Percentiles rank a stretch among this genome's conserved stretches.
Conservation (phyloP, 2,888 invertebrate genomes). For the Aphodius granarius region DNA sequence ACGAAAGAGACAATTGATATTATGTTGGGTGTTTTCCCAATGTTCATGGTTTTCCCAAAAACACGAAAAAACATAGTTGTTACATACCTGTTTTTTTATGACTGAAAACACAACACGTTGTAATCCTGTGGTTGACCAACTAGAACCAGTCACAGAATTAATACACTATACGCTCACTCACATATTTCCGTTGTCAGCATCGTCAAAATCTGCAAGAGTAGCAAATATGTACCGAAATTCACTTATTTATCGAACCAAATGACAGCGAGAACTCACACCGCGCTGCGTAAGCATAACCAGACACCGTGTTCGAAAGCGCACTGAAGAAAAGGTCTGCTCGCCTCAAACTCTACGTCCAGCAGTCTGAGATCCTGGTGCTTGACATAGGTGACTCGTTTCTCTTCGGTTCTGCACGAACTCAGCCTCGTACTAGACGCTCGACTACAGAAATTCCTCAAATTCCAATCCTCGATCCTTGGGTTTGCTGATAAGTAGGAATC, state of each 20-base stretch:
- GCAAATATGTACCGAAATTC: not conserved
- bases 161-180: not conserved
- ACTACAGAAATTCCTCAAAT: constrained; percentile 25
- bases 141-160: not conserved
- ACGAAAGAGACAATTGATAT: not conserved
- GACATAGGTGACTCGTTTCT: constrained; percentile 15
- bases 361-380: constrained; percentile 1
- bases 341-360: not conserved
- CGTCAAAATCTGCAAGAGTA: not conserved
- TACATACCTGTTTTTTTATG: not conserved
- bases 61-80: not conserved
- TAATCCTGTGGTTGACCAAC: not conserved
- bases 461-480: not conserved
- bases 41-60: not conserved
- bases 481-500: not conserved
- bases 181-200: not conserved
- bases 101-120: not conserved
- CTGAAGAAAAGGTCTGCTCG: too few relatives aligned
- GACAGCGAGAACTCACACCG: not conserved
- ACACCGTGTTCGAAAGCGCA: not conserved
- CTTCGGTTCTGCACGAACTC: constrained; percentile 13
- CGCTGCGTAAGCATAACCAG: not conserved
- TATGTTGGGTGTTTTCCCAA: not conserved
- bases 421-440: constrained; percentile 20
- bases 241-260: not conserved